Conservation (phyloP, 2,113 vertebrate species). For the Ahaetulla prasina region DNA sequence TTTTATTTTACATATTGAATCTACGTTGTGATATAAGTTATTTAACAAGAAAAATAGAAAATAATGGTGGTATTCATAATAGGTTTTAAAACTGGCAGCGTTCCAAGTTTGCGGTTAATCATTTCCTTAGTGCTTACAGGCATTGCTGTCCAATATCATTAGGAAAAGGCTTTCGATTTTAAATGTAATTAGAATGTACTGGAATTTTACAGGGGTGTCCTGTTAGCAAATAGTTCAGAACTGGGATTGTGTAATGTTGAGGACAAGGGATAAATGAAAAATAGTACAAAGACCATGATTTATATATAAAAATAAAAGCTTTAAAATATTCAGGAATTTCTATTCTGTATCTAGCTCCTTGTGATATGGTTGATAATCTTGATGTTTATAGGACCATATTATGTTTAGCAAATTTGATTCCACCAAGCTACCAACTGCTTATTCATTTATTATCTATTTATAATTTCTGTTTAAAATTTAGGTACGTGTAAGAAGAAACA, state of each 20-base stretch:
- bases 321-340: background rate
- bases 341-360: background rate
- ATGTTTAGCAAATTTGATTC: background rate
- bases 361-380: background rate
- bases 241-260: background rate
- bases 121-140: background rate
- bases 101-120: background rate
- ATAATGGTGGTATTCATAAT: background rate
- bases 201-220: background rate
- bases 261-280: background rate
- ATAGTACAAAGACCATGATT: background rate
- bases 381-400: background rate
- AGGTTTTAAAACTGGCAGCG: background rate
- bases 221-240: background rate
- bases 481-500: background rate
- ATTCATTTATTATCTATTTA: background rate
- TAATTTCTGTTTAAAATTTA: background rate
- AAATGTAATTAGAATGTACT: slow-evolving; percentile 2
- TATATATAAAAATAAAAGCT: background rate
- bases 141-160: background rate
- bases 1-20: background rate
- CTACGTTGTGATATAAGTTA: background rate
- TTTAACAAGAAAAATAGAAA: background rate
- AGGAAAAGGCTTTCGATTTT: background rate
- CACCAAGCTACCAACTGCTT: background rate